Evolutionary conservation across 1,140 invertebrate genomes (phyloP).

Genomic region (Doryteuthis pealeii): DNA sequence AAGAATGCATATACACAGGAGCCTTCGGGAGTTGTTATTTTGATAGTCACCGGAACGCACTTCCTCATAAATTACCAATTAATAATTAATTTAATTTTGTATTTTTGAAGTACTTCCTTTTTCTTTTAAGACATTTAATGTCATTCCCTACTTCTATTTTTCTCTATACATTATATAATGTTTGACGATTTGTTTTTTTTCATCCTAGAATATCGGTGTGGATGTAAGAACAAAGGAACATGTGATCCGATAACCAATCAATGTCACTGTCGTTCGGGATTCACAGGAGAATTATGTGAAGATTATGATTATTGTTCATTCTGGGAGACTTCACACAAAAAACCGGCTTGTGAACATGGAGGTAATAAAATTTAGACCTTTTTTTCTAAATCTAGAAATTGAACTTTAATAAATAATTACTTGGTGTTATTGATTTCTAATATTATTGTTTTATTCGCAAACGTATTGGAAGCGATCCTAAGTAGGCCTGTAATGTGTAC

Average conservation of each 20-base stretch:
- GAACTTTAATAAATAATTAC: too few species aligned
- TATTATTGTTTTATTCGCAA: too few species aligned
- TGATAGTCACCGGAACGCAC: too few species aligned
- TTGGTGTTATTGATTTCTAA: too few species aligned
- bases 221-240: conserved; percentile 82
- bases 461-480: too few species aligned
- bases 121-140: not conserved
- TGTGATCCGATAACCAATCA: conserved; percentile 78
- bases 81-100: too few species aligned
- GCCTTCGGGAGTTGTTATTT: too few species aligned
- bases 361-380: too few species aligned
- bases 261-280: conserved; percentile 64
- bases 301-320: conserved; percentile 43
- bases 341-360: conserved; percentile 28
- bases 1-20: too few species aligned
- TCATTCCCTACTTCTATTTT: not conserved
- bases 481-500: too few species aligned
- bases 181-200: not conserved
- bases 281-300: conserved; percentile 53
- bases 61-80: too few species aligned
- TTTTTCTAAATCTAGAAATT: too few species aligned
- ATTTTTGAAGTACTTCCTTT: not conserved
- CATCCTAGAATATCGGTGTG: conserved; percentile 63
- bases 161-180: not conserved
- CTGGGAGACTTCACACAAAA: conserved; percentile 34